Base-by-base conservation (phyloP, 2,888 invertebrate species). In the Oasisia sp. region DNA sequence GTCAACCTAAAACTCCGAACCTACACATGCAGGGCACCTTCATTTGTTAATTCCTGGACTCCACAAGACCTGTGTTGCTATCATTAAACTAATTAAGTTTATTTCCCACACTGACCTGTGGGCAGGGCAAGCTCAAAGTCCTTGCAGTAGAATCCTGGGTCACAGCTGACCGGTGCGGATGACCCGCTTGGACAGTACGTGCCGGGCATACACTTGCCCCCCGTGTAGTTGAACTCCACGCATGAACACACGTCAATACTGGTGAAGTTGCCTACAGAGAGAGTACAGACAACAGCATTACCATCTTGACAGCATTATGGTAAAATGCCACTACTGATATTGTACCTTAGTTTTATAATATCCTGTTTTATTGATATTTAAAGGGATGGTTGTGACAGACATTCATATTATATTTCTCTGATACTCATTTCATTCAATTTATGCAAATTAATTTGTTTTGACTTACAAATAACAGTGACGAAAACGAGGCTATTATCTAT, bases 191-290 rank as follows among this genome's bases (percentile, higher is more conserved):
- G 96, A 92, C 96, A 96, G 94, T 95, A 96, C 11, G 95, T 93
- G 0, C 96, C 96, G 11, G 96, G 95, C 93, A 94, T 94, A 93
- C 96, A 96, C 90, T 94, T 93, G 0, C 96, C 96, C 74, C 96
- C 96, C 0, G 96, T 96, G 93, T 94, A 95, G 93, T 95, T 95
- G 92, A 94, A 93, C 27, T 94, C 95, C 45, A 95, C 94, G 92
- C 96, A 96, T 50, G 94, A 94, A 93, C 96, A 96, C 92, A 95
- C 93, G 92, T 95, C 95, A 32, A 95, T 94, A 74, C 92, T 92
- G 56, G 94, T 95, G 94, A 94, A 95, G 94, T 96, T 96, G 89
- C 95, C 95, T 96, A 93, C 50, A 92, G 92, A 74, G 74, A 74
- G 74, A 27, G 27, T 7, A 74, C n/a, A 90, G 90, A 12, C 38